Conservation (phyloP, 1,140 invertebrate species). For the Drosophila ficusphila region DNA sequence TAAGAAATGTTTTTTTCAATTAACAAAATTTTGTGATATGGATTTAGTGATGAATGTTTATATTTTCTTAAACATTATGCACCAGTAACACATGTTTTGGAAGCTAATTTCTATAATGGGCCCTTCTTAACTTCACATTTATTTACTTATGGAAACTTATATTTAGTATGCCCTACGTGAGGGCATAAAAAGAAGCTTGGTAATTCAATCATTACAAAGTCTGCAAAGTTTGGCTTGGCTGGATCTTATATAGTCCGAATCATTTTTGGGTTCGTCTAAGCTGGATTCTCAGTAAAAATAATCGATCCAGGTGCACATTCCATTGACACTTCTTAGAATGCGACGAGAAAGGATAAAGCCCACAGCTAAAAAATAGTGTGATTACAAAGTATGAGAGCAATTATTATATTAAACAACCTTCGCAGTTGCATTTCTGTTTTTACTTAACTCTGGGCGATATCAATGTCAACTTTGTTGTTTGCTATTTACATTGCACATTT, state of each 20-base stretch:
- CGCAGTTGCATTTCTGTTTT: not conserved
- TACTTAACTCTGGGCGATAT: conserved; percentile 16
- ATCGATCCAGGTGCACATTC: conserved; percentile 10
- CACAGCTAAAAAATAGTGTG: not conserved
- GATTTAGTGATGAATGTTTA: no score
- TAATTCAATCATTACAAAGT: not conserved
- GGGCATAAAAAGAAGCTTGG: not conserved
- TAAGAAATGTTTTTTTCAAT: no score
- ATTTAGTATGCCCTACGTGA: not conserved
- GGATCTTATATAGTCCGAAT: not conserved
- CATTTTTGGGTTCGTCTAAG: not conserved
- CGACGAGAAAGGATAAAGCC: not conserved
- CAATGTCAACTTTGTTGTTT: conserved; percentile 76
- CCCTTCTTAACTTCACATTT: no score
- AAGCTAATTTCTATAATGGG: no score
- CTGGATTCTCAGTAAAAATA: conserved; percentile 25
- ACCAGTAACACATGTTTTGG: no score
- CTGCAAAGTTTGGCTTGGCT: not conserved
- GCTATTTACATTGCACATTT: conserved; percentile 38
- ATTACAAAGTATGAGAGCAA: conserved; percentile 29
- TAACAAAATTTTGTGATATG: no score
- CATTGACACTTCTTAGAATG: conserved; percentile 34
- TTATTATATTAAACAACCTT: conserved; percentile 23
- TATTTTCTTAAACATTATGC: no score
- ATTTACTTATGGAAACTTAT: no score